Conservation (phyloP, 2,797 vertebrate species). For the Chelon auratus region DNA sequence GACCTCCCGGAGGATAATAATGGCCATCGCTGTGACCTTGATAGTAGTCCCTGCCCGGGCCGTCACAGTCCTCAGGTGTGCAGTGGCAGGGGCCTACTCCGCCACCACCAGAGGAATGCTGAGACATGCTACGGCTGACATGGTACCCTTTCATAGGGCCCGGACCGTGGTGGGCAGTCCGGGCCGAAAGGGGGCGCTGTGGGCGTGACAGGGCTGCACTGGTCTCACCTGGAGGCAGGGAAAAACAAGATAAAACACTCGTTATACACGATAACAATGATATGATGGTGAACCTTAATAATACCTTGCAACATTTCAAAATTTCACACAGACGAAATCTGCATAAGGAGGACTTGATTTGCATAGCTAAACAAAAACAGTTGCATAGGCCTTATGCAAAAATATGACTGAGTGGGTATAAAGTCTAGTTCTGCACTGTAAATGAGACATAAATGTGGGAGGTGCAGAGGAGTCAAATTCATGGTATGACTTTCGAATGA, state of each 20-base stretch:
- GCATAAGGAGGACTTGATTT: not conserved
- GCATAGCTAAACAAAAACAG: not conserved
- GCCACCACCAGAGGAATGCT: slow-evolving; percentile 88
- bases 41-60: slow-evolving; percentile 85
- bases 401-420: not conserved
- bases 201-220: slow-evolving; percentile 87
- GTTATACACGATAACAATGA: not conserved
- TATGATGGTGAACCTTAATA: slow-evolving; percentile 22
- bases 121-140: slow-evolving; percentile 95
- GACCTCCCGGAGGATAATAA: slow-evolving; percentile 88
- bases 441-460: slow-evolving; percentile 5
- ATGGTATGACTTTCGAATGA: slow-evolving; percentile 26
- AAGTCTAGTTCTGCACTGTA: not conserved
- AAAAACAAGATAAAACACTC: slow-evolving; percentile 3
- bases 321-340: not conserved
- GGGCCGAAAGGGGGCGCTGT: slow-evolving; percentile 89
- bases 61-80: slow-evolving; percentile 89
- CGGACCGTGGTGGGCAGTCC: slow-evolving; percentile 87
- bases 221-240: slow-evolving; percentile 83
- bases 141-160: slow-evolving; percentile 94
- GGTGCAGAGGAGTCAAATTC: slow-evolving; percentile 15
- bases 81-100: slow-evolving; percentile 88
- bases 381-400: not conserved
- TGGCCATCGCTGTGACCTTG: slow-evolving; percentile 84
- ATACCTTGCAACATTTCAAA: not conserved